Conservation (phyloP, 2,888 invertebrate genomes). For the Tetrapedia diversipes region DNA sequence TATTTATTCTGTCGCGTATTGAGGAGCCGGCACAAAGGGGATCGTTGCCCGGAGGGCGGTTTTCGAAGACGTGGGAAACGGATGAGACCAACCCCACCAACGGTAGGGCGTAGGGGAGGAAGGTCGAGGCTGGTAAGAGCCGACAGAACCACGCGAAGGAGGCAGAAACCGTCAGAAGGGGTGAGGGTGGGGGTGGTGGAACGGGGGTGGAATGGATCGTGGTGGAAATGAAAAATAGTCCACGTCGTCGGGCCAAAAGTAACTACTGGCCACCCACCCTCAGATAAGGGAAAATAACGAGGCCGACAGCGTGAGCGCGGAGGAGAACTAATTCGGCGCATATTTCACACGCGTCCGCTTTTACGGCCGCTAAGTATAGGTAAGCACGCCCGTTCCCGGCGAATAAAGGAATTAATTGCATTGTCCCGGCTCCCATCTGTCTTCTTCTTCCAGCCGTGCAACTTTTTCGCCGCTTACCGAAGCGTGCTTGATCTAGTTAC, state of each 20-base stretch:
- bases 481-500: too few species aligned
- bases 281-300: slow-evolving; percentile 77
- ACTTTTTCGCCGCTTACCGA: neutral
- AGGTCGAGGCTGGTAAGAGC: too few species aligned
- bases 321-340: slow-evolving; percentile 72
- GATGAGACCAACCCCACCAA: too few species aligned
- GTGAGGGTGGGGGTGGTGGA: neutral
- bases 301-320: slow-evolving; percentile 68
- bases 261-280: slow-evolving; percentile 62
- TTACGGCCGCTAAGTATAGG: slow-evolving; percentile 49
- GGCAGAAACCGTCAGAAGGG: too few species aligned
- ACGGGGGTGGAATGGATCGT: slow-evolving; percentile 28
- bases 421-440: slow-evolving; percentile 40
- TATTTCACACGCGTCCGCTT: slow-evolving; percentile 66
- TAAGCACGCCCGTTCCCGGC: slow-evolving; percentile 47
- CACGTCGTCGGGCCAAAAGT: slow-evolving; percentile 64
- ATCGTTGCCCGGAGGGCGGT: slow-evolving; percentile 46
- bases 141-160: too few species aligned
- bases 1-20: slow-evolving; percentile 58
- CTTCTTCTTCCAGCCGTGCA: too few species aligned
- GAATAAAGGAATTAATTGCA: slow-evolving; percentile 68
- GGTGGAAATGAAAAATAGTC: slow-evolving; percentile 74
- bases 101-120: too few species aligned
- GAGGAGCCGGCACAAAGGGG: slow-evolving; percentile 50
- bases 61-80: slow-evolving; percentile 14